Evolutionary conservation across 2,797 vertebrate genomes (phyloP).

Genomic region (Chrysocyon brachyurus): DNA sequence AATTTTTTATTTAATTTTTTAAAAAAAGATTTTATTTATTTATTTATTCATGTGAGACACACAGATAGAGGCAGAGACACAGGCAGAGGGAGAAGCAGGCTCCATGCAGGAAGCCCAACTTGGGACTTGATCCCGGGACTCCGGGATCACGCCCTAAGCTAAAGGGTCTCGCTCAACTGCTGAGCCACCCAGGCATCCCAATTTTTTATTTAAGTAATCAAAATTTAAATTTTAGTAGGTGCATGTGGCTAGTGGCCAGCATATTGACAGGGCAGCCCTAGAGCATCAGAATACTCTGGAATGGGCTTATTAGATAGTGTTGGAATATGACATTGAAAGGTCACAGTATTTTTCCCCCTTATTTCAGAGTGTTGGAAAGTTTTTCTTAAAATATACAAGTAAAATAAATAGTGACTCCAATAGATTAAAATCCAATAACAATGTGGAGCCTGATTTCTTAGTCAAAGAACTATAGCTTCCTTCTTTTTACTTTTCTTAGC

Average conservation of each 20-base stretch:
- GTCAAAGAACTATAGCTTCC: background rate
- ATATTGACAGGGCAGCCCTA: background rate
- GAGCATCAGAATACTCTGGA: background rate
- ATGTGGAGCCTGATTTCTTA: background rate
- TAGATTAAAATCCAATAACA: background rate
- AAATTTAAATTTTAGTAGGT: background rate
- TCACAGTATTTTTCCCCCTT: background rate
- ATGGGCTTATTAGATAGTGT: background rate
- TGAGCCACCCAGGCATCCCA: too few relatives aligned
- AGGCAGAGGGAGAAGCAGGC: too few relatives aligned
- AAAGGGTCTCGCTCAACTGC: too few relatives aligned
- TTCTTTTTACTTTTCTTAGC: background rate
- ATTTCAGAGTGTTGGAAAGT: constrained; percentile 2
- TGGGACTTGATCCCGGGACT: too few relatives aligned
- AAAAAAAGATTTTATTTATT: too few relatives aligned
- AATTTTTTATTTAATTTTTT: background rate
- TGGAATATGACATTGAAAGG: background rate
- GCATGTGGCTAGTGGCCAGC: background rate
- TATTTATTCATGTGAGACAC: too few relatives aligned
- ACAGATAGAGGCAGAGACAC: too few relatives aligned
- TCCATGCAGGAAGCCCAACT: too few relatives aligned
- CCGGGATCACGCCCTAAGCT: too few relatives aligned
- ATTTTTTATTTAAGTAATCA: background rate
- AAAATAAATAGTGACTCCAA: constrained; percentile 5
- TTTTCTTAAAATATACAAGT: background rate